Conservation (phyloP, 1,140 invertebrate species). For the Lepidurus apus region DNA sequence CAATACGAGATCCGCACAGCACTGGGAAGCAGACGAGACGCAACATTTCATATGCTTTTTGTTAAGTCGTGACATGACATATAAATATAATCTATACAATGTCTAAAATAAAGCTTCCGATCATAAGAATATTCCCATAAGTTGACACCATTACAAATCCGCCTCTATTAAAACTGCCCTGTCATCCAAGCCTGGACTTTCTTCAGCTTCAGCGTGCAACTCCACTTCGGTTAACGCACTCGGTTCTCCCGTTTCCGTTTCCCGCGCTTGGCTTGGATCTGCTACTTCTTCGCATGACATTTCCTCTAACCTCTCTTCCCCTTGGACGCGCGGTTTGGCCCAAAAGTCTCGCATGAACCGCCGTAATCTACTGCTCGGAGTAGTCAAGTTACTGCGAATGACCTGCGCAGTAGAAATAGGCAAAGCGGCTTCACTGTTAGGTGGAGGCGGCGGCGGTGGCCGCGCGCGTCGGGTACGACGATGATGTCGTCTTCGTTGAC, state of each 20-base stretch:
- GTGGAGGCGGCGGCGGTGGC: slow-evolving; percentile 23
- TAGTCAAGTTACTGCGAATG: slow-evolving; percentile 1
- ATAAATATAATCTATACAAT: neutral
- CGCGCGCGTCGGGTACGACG: neutral
- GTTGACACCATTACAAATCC: neutral
- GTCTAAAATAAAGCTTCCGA: slow-evolving; percentile 6
- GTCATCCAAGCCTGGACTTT: neutral
- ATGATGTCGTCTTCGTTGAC: neutral
- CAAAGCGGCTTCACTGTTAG: neutral
- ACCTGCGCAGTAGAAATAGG: neutral
- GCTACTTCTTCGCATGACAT: neutral
- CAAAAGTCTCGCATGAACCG: neutral
- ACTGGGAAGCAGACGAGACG: slow-evolving; percentile 8
- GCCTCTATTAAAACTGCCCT: neutral
- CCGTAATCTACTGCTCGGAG: neutral
- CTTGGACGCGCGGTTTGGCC: slow-evolving; percentile 5
- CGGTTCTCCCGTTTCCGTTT: neutral
- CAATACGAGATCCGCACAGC: slow-evolving; percentile 10
- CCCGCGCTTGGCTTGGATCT: neutral
- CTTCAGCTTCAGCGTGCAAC: neutral
- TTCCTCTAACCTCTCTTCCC: neutral
- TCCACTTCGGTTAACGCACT: neutral
- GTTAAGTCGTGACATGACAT: neutral
- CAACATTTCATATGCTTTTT: neutral
- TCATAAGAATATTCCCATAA: neutral